Percentiles rank a stretch among this genome's conserved stretches.
These are phyloP conservation scores for Corapipo altera DNA, from an alignment of 2,113 vertebrate species.

Conservation along the genomic window DNA sequence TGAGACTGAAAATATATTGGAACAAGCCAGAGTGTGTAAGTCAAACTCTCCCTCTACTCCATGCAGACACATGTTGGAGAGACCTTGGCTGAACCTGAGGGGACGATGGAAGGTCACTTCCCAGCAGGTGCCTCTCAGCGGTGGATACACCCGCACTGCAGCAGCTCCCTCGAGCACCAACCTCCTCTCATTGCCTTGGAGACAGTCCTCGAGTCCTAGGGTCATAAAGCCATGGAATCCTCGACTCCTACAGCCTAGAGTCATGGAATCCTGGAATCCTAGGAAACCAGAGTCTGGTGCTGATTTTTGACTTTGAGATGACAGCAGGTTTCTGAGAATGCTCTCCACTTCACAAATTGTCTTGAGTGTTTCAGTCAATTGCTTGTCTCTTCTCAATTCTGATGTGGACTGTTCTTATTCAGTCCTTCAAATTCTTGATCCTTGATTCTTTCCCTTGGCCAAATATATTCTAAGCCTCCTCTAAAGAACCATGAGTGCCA, in stretches of 20 bases:
- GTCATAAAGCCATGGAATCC: not conserved
- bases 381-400: not conserved
- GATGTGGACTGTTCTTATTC: not conserved
- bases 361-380: not conserved
- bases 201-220: not conserved
- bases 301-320: not conserved
- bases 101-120: not conserved
- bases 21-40: no score
- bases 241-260: not conserved
- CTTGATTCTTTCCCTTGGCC: not conserved
- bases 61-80: not conserved
- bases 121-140: not conserved
- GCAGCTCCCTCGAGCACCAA: not conserved
- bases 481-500: not conserved
- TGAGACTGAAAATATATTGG: no score
- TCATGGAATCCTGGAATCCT: not conserved
- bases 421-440: not conserved
- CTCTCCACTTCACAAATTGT: not conserved
- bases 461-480: not conserved
- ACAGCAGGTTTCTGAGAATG: not conserved
- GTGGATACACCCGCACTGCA: rapidly evolving
- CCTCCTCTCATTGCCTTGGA: rapidly evolving
- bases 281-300: not conserved
- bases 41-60: not conserved
- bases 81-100: not conserved